A percentile compares a stretch with the other conserved stretches of the same genome.
phyloP scores from a whole-genome alignment of 2,113 vertebrate species.

The Paralichthys olivaceus region DNA sequence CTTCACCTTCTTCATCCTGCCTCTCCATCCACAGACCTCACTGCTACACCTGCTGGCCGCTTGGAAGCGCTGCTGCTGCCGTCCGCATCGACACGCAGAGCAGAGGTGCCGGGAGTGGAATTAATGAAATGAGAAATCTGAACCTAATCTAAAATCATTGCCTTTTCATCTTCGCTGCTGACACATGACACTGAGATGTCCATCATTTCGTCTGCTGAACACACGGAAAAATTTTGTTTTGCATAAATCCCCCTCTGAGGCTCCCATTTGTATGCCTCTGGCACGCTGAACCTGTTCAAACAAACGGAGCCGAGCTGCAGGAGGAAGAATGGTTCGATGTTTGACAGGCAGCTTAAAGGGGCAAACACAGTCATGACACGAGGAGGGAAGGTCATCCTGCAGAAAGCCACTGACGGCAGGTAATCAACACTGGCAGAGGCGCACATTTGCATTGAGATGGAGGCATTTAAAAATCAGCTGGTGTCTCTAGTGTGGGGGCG shows the following conservation, averaged over 20 bases:
- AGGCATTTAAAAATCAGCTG: constrained; percentile 54
- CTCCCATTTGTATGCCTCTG: constrained; percentile 42
- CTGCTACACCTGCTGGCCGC: constrained; percentile 78
- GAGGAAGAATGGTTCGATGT: constrained; percentile 42
- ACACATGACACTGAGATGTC: constrained; percentile 54
- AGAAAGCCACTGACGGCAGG: constrained; percentile 48
- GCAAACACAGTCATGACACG: constrained; percentile 66
- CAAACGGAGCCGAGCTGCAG: constrained; percentile 41
- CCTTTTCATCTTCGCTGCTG: constrained; percentile 36
- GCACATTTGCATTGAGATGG: constrained; percentile 71
- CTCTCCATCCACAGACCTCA: constrained; percentile 58
- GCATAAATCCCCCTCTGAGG: constrained; percentile 52
- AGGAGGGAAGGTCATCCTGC: constrained; percentile 63
- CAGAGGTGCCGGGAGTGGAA: neutral
- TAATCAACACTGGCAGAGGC: constrained; percentile 64
- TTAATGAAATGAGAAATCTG: constrained; percentile 40
- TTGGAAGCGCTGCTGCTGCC: constrained; percentile 40
- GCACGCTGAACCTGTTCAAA: constrained; percentile 35
- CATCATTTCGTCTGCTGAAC: constrained; percentile 39
- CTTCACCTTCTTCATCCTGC: constrained; percentile 22
- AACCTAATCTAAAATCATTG: constrained; percentile 56
- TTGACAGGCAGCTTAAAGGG: constrained; percentile 72
- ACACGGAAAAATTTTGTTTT: constrained; percentile 27
- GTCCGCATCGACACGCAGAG: constrained; percentile 10
- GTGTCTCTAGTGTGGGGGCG: constrained; percentile 12